Evolutionary conservation across 2,113 vertebrate species (phyloP).

Genomic region (Alligator mississippiensis): DNA sequence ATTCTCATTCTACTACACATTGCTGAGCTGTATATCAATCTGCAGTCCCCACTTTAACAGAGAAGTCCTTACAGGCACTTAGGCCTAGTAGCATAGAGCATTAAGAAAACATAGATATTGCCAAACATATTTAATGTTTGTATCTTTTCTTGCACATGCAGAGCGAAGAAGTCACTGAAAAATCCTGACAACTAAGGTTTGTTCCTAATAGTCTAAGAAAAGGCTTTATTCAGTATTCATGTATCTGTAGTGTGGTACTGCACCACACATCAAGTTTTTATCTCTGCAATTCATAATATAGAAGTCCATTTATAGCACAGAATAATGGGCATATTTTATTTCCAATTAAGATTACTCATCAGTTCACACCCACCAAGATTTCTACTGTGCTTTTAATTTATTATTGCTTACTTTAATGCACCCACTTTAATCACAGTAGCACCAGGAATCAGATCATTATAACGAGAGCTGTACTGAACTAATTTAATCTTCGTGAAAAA

Average conservation of each 20-base stretch:
- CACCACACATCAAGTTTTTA: constrained; percentile 51
- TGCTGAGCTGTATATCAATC: neutral
- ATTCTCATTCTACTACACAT: neutral
- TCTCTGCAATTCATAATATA: constrained; percentile 63
- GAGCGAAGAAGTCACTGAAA: neutral
- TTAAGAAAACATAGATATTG: neutral
- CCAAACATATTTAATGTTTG: neutral
- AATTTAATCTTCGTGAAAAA: constrained; percentile 46
- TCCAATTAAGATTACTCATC: constrained; percentile 79
- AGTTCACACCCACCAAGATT: constrained; percentile 70
- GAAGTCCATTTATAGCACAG: constrained; percentile 70
- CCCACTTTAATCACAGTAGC: constrained; percentile 66
- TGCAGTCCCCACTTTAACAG: neutral
- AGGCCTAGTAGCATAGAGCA: neutral
- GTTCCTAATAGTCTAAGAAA: constrained; percentile 3
- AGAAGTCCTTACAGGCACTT: neutral
- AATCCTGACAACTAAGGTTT: neutral
- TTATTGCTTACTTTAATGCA: constrained; percentile 72
- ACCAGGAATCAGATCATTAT: constrained; percentile 66
- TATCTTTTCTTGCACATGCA: neutral
- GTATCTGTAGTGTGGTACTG: constrained; percentile 12
- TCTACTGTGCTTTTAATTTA: constrained; percentile 76
- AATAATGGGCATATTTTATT: constrained; percentile 76
- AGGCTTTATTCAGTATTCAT: neutral
- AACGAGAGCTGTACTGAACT: constrained; percentile 56